Evolutionary conservation across 2,113 vertebrate species (phyloP).

Genomic region (Oreochromis niloticus): DNA sequence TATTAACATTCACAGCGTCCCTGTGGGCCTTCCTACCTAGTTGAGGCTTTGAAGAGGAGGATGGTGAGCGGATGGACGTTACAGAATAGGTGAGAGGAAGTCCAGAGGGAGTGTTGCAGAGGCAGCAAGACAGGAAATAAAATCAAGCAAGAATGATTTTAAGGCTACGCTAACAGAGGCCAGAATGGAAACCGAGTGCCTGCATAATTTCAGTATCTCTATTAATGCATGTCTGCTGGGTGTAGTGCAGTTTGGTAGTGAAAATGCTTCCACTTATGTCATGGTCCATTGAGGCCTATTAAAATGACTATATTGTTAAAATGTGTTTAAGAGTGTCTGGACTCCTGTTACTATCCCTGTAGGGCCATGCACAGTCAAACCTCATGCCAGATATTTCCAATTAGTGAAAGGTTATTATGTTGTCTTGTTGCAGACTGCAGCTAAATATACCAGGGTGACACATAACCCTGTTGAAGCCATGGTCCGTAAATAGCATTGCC

Average conservation of each 20-base stretch:
- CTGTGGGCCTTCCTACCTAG: background rate
- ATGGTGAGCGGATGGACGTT: background rate
- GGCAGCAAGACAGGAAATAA: background rate
- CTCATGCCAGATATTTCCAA: slow-evolving; percentile 4
- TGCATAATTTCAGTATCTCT: slow-evolving; percentile 25
- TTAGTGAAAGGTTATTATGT: background rate
- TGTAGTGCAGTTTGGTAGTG: slow-evolving; percentile 1
- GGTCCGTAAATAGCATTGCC: slow-evolving; percentile 1
- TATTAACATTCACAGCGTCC: slow-evolving; percentile 13
- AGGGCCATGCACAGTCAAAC: background rate
- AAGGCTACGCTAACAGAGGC: background rate
- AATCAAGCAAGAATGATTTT: background rate
- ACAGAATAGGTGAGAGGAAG: background rate
- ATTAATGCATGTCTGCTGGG: slow-evolving; percentile 41
- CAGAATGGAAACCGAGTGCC: slow-evolving; percentile 16
- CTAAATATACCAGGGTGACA: slow-evolving; percentile 10
- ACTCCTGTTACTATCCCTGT: slow-evolving; percentile 14
- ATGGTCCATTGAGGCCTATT: slow-evolving; percentile 17
- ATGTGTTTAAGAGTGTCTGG: slow-evolving; percentile 21
- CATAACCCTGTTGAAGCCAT: background rate
- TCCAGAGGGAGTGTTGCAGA: background rate
- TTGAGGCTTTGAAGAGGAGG: background rate
- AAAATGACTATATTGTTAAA: slow-evolving; percentile 12
- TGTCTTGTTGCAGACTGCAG: background rate
- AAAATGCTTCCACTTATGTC: slow-evolving; percentile 23